These are phyloP conservation scores for Therioaphis trifolii DNA, from an alignment of 2,888 invertebrate species.

Conservation along the genomic window DNA sequence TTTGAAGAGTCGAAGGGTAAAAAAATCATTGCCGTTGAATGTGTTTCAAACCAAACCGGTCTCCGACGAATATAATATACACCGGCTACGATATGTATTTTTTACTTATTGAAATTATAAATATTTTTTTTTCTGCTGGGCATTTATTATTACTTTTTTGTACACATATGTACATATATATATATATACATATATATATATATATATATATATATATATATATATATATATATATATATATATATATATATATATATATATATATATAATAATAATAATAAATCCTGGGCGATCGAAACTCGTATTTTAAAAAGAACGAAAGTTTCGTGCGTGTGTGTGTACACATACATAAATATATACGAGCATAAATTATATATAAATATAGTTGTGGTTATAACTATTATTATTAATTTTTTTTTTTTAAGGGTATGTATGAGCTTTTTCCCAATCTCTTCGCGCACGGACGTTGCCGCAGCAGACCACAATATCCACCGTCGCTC, in stretches of 20 bases:
- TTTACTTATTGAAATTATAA: conserved; percentile 36
- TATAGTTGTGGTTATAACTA: not conserved
- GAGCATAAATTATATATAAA: not conserved
- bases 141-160: conserved; percentile 33
- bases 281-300: conserved; percentile 25
- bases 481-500: not conserved
- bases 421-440: not conserved
- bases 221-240: too few species aligned
- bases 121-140: conserved; percentile 33
- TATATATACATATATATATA: too few species aligned
- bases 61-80: conserved; percentile 27
- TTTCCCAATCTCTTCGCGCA: not conserved
- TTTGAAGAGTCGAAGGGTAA: conserved; percentile 21
- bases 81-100: conserved; percentile 26
- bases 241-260: too few species aligned
- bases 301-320: conserved; percentile 12
- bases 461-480: not conserved
- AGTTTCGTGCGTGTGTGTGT: not conserved
- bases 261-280: conserved; percentile 10
- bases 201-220: too few species aligned
- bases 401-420: too few species aligned
- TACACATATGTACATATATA: too few species aligned
- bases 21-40: conserved; percentile 50
- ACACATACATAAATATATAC: not conserved
- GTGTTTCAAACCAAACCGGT: conserved; percentile 55